Conservation (phyloP, 2,888 invertebrate genomes). For the Limenitis arthemis region DNA sequence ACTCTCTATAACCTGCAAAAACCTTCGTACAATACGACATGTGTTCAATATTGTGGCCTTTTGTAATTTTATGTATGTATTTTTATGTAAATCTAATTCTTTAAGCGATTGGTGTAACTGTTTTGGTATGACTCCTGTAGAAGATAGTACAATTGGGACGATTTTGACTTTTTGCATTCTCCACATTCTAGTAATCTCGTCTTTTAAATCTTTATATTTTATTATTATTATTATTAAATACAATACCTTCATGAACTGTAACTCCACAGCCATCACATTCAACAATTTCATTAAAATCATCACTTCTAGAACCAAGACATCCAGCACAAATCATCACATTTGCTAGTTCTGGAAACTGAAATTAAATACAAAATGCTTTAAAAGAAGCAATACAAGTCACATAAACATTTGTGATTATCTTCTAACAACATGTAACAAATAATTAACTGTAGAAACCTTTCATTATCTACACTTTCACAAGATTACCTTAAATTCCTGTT, state of each 20-base stretch:
- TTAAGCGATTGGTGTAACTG: no score
- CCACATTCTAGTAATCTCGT: no score
- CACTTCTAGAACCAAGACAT: slow-evolving; percentile 93
- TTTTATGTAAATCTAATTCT: no score
- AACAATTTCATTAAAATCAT: slow-evolving; percentile 95
- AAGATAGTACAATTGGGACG: no score
- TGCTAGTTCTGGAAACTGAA: slow-evolving; percentile 66
- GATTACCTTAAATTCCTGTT: slow-evolving; percentile 58
- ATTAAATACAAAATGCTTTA: slow-evolving; percentile 8
- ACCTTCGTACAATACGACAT: no score
- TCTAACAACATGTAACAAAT: not conserved
- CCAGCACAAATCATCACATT: slow-evolving; percentile 91
- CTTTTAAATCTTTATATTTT: not conserved
- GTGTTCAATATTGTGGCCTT: no score
- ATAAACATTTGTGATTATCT: not conserved
- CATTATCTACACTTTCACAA: not conserved
- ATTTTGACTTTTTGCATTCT: no score
- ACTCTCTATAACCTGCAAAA: no score
- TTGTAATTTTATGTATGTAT: no score
- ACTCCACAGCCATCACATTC: slow-evolving; percentile 98
- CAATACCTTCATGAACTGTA: slow-evolving; percentile 92
- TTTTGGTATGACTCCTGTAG: no score
- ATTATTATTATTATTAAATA: not conserved
- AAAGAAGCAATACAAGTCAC: not conserved
- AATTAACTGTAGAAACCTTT: not conserved